A percentile compares a stretch with the other conserved stretches of the same genome.
These are phyloP conservation scores for Coleophora flavipennella DNA, from an alignment of 2,888 invertebrate genomes.

Conservation along the genomic window DNA sequence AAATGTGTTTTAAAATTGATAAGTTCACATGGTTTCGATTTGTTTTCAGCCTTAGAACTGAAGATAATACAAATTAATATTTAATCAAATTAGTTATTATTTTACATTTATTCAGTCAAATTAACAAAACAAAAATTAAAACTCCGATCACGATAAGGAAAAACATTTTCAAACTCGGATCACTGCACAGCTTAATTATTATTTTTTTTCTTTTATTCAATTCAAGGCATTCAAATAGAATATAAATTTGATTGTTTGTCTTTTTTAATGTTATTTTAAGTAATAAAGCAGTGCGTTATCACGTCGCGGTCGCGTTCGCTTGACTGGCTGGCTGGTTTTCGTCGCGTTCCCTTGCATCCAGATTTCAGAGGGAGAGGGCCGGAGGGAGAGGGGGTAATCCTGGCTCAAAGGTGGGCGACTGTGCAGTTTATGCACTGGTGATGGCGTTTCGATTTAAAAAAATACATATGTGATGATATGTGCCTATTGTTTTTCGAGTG, in stretches of 20 bases:
- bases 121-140: no score
- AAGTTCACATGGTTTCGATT: no score
- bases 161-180: background rate
- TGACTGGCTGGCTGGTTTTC: conserved; percentile 48
- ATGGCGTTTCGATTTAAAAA: background rate
- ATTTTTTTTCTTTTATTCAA: background rate
- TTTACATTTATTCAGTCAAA: no score
- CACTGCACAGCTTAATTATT: background rate
- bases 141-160: background rate
- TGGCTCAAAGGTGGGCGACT: conserved; percentile 9
- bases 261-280: conserved; percentile 12
- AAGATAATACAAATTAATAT: no score
- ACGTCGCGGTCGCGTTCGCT: conserved; percentile 32
- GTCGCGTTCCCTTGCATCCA: conserved; percentile 33
- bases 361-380: conserved; percentile 43
- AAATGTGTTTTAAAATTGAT: no score
- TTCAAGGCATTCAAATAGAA: background rate
- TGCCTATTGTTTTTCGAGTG: no score
- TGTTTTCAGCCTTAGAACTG: no score
- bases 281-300: conserved; percentile 30
- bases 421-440: background rate
- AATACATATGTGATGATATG: no score
- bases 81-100: no score
- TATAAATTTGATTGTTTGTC: background rate
- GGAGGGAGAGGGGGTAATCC: conserved; percentile 35